Evolutionary conservation across 2,113 vertebrate species (phyloP), one percentile per base, ranked within the genome.

Genomic region (Mastomys coucha): DNA sequence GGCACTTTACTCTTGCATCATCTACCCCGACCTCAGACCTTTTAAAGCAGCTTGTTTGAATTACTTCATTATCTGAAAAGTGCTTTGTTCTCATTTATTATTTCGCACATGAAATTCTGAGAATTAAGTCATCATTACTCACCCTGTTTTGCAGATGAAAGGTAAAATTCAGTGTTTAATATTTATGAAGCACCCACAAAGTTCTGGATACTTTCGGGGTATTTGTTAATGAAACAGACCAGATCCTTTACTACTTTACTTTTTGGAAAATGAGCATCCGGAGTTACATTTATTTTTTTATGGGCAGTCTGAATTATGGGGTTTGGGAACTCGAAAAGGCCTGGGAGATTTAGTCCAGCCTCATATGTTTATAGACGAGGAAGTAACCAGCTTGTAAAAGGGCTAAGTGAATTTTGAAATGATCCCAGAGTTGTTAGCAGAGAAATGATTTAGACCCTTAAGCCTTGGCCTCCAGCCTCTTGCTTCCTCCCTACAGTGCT

Each of bases 81-180:
- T 87, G 90, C 93, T 97, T 97, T 97, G 93, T 97, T 97, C 97
- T 97, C 92, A 92, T 96, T 96, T 96, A 93, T 96, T 95, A 96
- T 96, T 96, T 95, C 92, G 97, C 77, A 75, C 67, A 93, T 0
- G 1, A 81, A 97, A 78, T 93, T 88, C 91, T 91, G 77, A 89
- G 76, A 97, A 95, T 82, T 33, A 88, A 96, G 88, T 93, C 90
- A 97, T 90, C 93, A 95, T 97, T 97, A 95, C 91, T 97, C 93
- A 96, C 56, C 84, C 72, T 78, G 60, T 96, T 95, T 93, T 96
- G 88, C 91, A 96, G 94, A 97, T 92, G 93, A 96, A 94, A 96
- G 92, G 96, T 88, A 94, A 96, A 95, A 96, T 51, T 80, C 56
- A 96, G 84, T 86, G 58, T 91, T 97, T 82, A 95, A 95, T 97